These are phyloP conservation scores for Nineta flava DNA, from an alignment of 2,888 invertebrate genomes.

Conservation along the genomic window DNA sequence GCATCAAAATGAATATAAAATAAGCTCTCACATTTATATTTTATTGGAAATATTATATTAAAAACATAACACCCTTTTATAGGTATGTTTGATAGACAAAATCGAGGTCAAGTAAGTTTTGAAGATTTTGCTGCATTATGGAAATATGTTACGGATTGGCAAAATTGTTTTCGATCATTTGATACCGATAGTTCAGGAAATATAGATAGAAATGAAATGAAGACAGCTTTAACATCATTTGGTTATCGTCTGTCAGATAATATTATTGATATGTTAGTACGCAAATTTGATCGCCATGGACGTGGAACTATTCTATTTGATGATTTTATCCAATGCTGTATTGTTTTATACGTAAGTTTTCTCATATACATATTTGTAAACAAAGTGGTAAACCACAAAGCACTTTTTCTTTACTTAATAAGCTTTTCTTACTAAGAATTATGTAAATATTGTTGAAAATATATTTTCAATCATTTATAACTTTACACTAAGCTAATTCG, in stretches of 20 bases:
- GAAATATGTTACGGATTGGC: slow-evolving; percentile 98
- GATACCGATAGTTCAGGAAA: slow-evolving; percentile 86
- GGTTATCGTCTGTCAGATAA: slow-evolving; percentile 76
- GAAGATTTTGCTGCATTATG: slow-evolving; percentile 92
- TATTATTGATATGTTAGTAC: slow-evolving; percentile 62
- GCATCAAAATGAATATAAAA: no score
- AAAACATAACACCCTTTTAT: slow-evolving; percentile 20
- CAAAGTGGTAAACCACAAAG: no score
- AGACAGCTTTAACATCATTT: slow-evolving; percentile 77
- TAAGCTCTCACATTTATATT: no score
- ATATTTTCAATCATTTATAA: no score
- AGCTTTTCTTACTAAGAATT: neutral
- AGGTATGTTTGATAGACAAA: slow-evolving; percentile 89
- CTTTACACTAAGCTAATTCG: no score
- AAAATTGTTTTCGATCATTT: slow-evolving; percentile 85
- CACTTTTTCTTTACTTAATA: slow-evolving; percentile 10
- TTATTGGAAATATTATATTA: no score
- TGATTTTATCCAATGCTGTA: slow-evolving; percentile 95
- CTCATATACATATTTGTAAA: no score
- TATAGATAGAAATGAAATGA: slow-evolving; percentile 82
- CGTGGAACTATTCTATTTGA: slow-evolving; percentile 86
- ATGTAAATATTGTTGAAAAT: no score
- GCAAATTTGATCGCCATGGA: slow-evolving; percentile 91
- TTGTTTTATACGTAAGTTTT: slow-evolving; percentile 74
- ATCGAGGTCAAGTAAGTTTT: slow-evolving; percentile 78